Percentiles rank a stretch among this genome's conserved stretches.
Evolutionary conservation across 2,888 invertebrate species (phyloP).

Genomic region (Thelaira solivaga): DNA sequence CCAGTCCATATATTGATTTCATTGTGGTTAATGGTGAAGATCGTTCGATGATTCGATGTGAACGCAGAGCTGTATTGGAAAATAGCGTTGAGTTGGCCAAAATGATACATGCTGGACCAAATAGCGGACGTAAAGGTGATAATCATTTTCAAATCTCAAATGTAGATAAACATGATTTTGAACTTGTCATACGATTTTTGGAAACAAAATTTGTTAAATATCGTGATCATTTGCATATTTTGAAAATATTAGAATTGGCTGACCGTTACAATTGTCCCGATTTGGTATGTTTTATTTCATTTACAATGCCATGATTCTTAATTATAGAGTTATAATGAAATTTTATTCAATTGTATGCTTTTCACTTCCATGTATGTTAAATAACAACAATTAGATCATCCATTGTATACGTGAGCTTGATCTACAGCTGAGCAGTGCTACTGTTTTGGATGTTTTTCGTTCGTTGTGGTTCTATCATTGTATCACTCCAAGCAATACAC

Average conservation of each 20-base stretch:
- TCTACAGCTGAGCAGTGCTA: slow-evolving; percentile 74
- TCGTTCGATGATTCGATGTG: slow-evolving; percentile 76
- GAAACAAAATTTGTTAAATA: slow-evolving; percentile 76
- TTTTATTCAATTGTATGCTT: neutral
- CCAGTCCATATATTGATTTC: slow-evolving; percentile 75
- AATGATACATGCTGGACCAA: slow-evolving; percentile 75
- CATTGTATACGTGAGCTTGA: slow-evolving; percentile 77
- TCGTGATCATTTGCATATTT: slow-evolving; percentile 75
- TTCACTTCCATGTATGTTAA: neutral
- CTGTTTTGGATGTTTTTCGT: slow-evolving; percentile 76
- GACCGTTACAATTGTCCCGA: slow-evolving; percentile 77
- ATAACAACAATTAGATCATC: slow-evolving; percentile 67
- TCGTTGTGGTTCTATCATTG: slow-evolving; percentile 76
- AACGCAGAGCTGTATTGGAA: slow-evolving; percentile 74
- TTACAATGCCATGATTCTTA: neutral
- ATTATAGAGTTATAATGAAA: neutral
- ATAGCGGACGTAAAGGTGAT: slow-evolving; percentile 75
- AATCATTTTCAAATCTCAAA: slow-evolving; percentile 76
- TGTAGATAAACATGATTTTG: slow-evolving; percentile 76
- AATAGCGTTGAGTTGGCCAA: slow-evolving; percentile 76
- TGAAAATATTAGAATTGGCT: slow-evolving; percentile 75
- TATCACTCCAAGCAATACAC: slow-evolving; percentile 71
- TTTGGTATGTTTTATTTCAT: slow-evolving; percentile 69
- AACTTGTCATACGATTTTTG: slow-evolving; percentile 75
- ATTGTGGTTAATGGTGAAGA: slow-evolving; percentile 77